These are phyloP conservation scores for Drosophila hydei DNA, from an alignment of 1,140 invertebrate species.

Conservation along the genomic window DNA sequence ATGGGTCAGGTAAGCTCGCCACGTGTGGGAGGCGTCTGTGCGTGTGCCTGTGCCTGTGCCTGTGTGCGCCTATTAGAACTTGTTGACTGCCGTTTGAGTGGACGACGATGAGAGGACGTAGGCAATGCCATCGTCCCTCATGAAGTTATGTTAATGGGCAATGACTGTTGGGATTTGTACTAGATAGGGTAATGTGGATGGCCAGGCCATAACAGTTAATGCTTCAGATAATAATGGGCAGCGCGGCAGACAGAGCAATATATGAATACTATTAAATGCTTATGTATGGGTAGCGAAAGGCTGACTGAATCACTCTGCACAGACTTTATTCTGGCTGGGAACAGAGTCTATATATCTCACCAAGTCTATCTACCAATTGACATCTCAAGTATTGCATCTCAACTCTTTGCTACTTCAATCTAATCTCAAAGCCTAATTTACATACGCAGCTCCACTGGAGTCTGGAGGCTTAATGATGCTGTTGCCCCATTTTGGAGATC, in stretches of 20 bases:
- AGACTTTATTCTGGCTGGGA: not conserved
- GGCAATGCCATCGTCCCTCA: conserved; percentile 42
- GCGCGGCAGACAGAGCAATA: not conserved
- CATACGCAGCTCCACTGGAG: conserved; percentile 46
- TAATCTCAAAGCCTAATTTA: conserved; percentile 60
- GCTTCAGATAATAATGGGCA: conserved; percentile 33
- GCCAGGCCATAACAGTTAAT: conserved; percentile 45
- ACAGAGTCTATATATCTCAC: not conserved
- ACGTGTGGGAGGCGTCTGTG: conserved; percentile 25
- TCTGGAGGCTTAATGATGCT: conserved; percentile 62
- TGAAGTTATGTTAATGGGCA: conserved; percentile 75
- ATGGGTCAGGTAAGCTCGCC: conserved; percentile 34
- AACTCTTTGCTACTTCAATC: not conserved
- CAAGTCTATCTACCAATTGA: conserved; percentile 43
- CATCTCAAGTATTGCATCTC: conserved; percentile 53
- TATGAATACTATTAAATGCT: not conserved
- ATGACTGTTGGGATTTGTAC: conserved; percentile 74
- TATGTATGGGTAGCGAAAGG: not conserved
- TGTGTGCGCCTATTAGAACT: conserved; percentile 68
- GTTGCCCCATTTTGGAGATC: conserved; percentile 51
- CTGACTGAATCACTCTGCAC: not conserved
- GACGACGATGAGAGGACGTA: conserved; percentile 49
- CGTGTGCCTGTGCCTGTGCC: conserved; percentile 15
- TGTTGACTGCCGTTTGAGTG: conserved; percentile 66
- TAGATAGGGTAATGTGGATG: conserved; percentile 73